Evolutionary conservation across 1,140 invertebrate genomes (phyloP).

Genomic region (Epicauta chinensis): DNA sequence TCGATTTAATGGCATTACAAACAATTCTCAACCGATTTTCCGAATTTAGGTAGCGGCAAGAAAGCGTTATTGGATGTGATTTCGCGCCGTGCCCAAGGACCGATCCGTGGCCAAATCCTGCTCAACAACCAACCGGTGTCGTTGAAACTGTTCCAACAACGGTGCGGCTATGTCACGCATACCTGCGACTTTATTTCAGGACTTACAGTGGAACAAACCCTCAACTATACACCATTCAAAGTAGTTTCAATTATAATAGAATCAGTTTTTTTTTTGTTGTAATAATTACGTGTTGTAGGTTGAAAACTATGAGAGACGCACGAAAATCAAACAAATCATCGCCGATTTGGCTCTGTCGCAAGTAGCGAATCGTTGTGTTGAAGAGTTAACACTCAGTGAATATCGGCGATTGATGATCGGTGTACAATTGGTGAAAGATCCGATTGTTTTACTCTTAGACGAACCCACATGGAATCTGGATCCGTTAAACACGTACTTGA

Average conservation of each 20-base stretch:
- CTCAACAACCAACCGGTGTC: slow-evolving; percentile 78
- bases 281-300: slow-evolving; percentile 1
- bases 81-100: slow-evolving; percentile 64
- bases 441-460: slow-evolving; percentile 78
- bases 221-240: slow-evolving; percentile 73
- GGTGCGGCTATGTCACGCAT: slow-evolving; percentile 79
- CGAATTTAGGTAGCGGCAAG: slow-evolving; percentile 81
- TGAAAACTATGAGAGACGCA: slow-evolving; percentile 65
- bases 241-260: slow-evolving; percentile 41
- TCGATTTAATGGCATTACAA: not conserved
- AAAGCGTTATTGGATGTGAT: slow-evolving; percentile 85
- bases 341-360: slow-evolving; percentile 84
- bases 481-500: slow-evolving; percentile 84
- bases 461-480: slow-evolving; percentile 88
- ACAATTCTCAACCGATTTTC: slow-evolving; percentile 7
- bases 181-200: slow-evolving; percentile 76
- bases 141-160: slow-evolving; percentile 72
- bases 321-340: slow-evolving; percentile 76
- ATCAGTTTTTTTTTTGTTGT: slow-evolving; percentile 1
- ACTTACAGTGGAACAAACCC: slow-evolving; percentile 76
- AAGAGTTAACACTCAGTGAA: slow-evolving; percentile 74
- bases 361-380: slow-evolving; percentile 73
- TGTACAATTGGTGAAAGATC: slow-evolving; percentile 82
- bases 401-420: slow-evolving; percentile 79
- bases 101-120: slow-evolving; percentile 74